These are phyloP conservation scores for Lycaon pictus DNA, from an alignment of 2,113 vertebrate genomes.

Conservation along the genomic window DNA sequence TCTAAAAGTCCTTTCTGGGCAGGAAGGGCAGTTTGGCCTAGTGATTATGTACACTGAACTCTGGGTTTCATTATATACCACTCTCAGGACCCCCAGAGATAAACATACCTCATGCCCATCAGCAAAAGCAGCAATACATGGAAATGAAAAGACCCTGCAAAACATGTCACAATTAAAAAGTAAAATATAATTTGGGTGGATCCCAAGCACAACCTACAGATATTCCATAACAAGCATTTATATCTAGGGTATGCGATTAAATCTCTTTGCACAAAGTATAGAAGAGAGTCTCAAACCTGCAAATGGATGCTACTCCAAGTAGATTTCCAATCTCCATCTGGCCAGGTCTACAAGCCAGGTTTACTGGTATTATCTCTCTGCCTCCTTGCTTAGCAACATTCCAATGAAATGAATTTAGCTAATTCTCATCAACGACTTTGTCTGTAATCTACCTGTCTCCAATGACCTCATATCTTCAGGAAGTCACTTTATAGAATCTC, in stretches of 20 bases:
- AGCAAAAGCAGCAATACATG: constrained; percentile 91
- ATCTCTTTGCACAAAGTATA: too few species aligned
- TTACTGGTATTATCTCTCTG: not conserved
- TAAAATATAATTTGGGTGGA: not conserved
- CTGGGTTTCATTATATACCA: not conserved
- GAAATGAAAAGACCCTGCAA: constrained; percentile 93
- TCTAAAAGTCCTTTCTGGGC: not conserved
- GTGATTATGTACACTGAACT: not conserved
- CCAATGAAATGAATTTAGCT: not conserved
- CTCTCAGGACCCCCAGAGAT: not conserved
- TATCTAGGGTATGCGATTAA: not conserved
- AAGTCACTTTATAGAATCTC: constrained; percentile 30
- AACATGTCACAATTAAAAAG: constrained; percentile 48
- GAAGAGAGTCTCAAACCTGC: not conserved
- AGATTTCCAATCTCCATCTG: not conserved
- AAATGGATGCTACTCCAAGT: not conserved
- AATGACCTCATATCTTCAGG: not conserved
- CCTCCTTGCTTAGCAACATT: not conserved
- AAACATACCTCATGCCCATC: constrained; percentile 90
- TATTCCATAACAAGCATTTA: not conserved
- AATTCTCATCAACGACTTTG: not conserved
- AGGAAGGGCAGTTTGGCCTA: not conserved
- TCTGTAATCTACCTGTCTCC: not conserved
- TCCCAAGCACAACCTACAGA: not conserved
- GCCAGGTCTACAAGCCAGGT: not conserved